Base-by-base conservation (phyloP, 2,113 vertebrate genomes). In the Recurvirostra avosetta region DNA sequence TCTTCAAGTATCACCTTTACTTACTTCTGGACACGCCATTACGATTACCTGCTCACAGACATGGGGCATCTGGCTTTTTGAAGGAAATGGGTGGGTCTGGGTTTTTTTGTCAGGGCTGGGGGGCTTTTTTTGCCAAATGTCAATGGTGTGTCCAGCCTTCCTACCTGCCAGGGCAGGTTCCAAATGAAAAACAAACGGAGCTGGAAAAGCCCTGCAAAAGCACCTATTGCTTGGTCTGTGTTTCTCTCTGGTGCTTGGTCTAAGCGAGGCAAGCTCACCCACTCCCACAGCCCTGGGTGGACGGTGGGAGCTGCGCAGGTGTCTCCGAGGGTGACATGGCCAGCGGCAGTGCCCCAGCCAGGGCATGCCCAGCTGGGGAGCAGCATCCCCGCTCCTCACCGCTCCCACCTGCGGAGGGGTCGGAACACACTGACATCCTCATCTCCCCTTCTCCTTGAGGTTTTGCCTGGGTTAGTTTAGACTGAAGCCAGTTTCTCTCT, bases 281-380 rank as follows among this genome's bases (percentile, higher is more conserved):
- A 11, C 7, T 73, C 50, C 20, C 56, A 30, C 30, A 62, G 15
- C 12, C 12, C 13, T 25, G 11, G 17, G 8, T 21, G 40, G 38
- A 34, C 3, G 0, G 38, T 11, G 29, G 12, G 59, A 56, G 21
- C 58, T 36, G 17, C 5, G 3, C 36, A 27, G 59, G 18, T 18
- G 6, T 5, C 63, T 59, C 63, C 3, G 0, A 45, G 1, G 1
- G 29, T 29, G 56, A 58, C 40, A 47, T 0, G 6, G 52, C 52
- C 62, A 36, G n/a, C 3, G 16, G 32, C 65, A 49, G 17, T 15
- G 34, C 20, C 34, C 36, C 85, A 58, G 63, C 9, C 45, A 36
- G 41, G 43, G 11, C 34, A 36, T 56, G 16, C 12, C n/a, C 20
- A 30, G 8, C 23, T 40, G 38, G 38, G 49, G 15, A 66, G 23